Evolutionary conservation across 2,113 vertebrate species (phyloP), one percentile per base, ranked within the genome.

Genomic region (Gallinago jamesoni): DNA sequence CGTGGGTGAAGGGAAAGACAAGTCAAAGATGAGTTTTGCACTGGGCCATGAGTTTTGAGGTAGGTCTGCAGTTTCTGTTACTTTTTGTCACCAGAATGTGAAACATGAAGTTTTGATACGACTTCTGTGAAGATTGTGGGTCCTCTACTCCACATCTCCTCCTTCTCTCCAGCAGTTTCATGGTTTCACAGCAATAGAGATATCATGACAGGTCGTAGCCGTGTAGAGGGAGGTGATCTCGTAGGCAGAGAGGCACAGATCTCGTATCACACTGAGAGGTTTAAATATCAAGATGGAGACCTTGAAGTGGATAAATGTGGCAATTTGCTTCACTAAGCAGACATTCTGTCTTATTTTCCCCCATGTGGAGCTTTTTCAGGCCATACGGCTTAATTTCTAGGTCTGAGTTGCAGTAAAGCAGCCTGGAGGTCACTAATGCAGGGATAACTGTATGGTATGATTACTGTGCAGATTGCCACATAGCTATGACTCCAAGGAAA

Each of bases 341-440:
- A 82, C 55, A 53, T 92, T 96, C 66, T 79, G 62, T 78, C 2
- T 2, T 87, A 33, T 94, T 91, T 96, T 82, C 60, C 59, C 45
- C 85, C 62, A 35, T 64, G 57, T 47, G 84, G 45, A 79, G 90
- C 35, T 95, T 96, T 97, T 84, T 91, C 92, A 79, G 67, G 84
- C 77, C 37, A 23, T 87, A 53, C 0, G 0, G 86, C 86, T 89
- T 96, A 96, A 96, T 97, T 96, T 89, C 89, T 89, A 66, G 89
- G 77, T 94, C 86, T 94, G 92, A 93, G 90, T 84, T 93, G 69
- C 90, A 87, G 90, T 92, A 92, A 82, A 89, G 80, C 77, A 92
- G 89, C 76, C 77, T 87, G 77, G 84, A 96, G 95, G 95, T 97
- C 96, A 97, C 95, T 96, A 96, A 96, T 96, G 92, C 84, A 92